These are phyloP conservation scores for Erythrocercus mccallii DNA, from an alignment of 2,113 vertebrate species.

Conservation along the genomic window DNA sequence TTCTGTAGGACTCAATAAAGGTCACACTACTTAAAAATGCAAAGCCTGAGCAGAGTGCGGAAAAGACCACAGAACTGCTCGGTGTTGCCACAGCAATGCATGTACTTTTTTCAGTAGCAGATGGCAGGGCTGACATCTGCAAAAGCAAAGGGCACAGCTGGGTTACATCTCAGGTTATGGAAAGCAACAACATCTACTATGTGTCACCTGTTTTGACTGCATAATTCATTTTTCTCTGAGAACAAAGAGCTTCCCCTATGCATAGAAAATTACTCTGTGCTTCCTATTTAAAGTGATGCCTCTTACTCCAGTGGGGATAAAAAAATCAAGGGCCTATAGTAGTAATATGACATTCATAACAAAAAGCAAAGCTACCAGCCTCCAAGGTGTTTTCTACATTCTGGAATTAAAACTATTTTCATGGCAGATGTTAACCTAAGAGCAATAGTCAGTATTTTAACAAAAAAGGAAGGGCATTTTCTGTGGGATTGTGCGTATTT, in stretches of 20 bases:
- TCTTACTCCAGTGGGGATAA: neutral
- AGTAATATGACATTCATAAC: neutral
- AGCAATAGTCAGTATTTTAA: neutral
- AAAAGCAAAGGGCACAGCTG: conserved; percentile 57
- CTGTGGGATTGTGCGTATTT: neutral
- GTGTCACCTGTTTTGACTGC: conserved; percentile 49
- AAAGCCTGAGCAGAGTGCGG: neutral
- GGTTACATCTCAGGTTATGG: conserved; percentile 55
- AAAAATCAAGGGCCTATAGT: neutral
- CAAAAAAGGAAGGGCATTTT: neutral
- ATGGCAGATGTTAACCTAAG: neutral
- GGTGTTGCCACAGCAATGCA: conserved; percentile 40
- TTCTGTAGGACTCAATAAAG: conserved; percentile 52
- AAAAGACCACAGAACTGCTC: neutral
- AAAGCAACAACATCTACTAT: conserved; percentile 57
- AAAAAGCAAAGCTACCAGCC: neutral
- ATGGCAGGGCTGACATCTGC: conserved; percentile 60
- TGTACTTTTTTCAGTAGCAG: conserved; percentile 24
- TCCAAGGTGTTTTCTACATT: neutral
- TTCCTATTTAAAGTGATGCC: conserved; percentile 31
- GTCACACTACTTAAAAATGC: conserved; percentile 42
- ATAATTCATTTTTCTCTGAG: conserved; percentile 52
- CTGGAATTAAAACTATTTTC: neutral
- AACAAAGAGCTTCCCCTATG: conserved; percentile 47
- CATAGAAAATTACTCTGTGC: neutral